Conservation (phyloP, 2,113 vertebrate genomes). For the Empidonax alnorum region DNA sequence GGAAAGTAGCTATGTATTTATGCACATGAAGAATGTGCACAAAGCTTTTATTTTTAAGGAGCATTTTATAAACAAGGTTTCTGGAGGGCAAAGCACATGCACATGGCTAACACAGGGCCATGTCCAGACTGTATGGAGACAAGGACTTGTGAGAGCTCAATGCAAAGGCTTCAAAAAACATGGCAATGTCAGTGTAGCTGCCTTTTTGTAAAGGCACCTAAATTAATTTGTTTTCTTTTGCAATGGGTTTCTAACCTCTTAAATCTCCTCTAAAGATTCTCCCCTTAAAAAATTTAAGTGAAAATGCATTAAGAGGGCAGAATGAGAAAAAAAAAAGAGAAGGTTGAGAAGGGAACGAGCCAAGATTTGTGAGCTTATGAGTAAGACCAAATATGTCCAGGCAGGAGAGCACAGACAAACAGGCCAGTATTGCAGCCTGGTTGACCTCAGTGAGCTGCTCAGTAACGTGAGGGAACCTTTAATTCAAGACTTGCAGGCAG, state of each 20-base stretch:
- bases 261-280: not conserved
- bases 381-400: not conserved
- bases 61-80: not conserved
- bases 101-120: not conserved
- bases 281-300: not conserved
- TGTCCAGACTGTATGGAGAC: not conserved
- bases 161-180: not conserved
- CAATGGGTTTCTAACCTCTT: not conserved
- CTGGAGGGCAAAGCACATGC: not conserved
- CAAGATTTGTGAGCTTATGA: not conserved
- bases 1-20: not conserved
- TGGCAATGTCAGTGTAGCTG: not conserved
- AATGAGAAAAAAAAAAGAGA: not conserved
- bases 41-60: not conserved
- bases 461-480: not conserved
- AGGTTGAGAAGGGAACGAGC: not conserved
- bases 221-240: not conserved
- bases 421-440: not conserved
- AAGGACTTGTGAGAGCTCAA: not conserved
- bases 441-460: not conserved
- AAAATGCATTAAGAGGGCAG: not conserved
- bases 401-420: not conserved
- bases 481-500: not conserved
- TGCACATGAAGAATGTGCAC: not conserved
- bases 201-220: not conserved